Base-by-base conservation (phyloP, 2,888 invertebrate species). In the Nephrocerus scutellatus region DNA sequence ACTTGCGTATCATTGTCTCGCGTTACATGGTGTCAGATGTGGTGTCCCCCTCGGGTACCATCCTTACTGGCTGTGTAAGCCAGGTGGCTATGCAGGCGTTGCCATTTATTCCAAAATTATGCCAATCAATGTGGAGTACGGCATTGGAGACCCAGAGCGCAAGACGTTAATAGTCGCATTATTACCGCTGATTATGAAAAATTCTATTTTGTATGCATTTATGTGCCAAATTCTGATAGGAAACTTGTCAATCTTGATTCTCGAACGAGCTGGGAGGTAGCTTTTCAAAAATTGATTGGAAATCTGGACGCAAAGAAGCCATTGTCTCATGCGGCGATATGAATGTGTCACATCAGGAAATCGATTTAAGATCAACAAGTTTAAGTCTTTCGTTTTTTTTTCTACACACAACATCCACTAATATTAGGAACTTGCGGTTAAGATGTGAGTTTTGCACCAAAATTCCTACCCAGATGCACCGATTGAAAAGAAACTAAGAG, bases 261-360 rank as follows among this genome's bases (percentile, higher is more conserved):
- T 68, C 79, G 95, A 54, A 74, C 89, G 62, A 74, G 84, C 55
- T 98, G 97, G 95, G 92, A 98, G 62, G 72, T 80, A 40, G 75
- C 77, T 19, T 91, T 98, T 59, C 77, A 80, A 49, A 73, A 75
- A n/a, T 82, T 83, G 61, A 68, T 97, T 10, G 77, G 82, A 56
- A 73, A 79, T 33, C 72, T 97, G 49, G 89, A 97, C 68, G 72
- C 75, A 44, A 80, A 82, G 53, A 99, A 98, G 62, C 92, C 96
- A 8, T 98, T 8, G 84, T 99, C 41, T 76, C 96, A 54, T 88
- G 88, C 60, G 98, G 98, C 1, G 98, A 98, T 67, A 81, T 98
- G 79, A 98, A 98, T 70, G 97, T 98, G 7, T 85, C 97, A 14
- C 97, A 99, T 66, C 71, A 79, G 48, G 92, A 92, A 74, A 95